phyloP scores from a whole-genome alignment of 2,797 vertebrate genomes.

The Oreonectes daqikongensis region DNA sequence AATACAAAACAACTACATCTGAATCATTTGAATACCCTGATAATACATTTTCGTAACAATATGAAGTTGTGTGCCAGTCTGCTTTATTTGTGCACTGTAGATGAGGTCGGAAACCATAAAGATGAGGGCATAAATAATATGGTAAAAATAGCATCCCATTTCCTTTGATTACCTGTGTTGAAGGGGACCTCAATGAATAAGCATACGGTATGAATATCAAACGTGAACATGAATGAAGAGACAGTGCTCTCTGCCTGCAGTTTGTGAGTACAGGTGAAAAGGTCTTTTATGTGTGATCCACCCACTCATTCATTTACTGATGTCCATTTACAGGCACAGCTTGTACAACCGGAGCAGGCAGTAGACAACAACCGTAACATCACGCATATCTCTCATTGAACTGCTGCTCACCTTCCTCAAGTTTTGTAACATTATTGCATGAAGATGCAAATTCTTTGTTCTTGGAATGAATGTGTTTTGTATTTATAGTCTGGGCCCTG shows the following conservation, averaged over 20 bases:
- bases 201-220: slow-evolving; percentile 22
- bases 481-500: slow-evolving; percentile 10
- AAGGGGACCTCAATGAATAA: slow-evolving; percentile 1
- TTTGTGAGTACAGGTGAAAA: slow-evolving; percentile 32
- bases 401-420: too few species aligned
- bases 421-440: slow-evolving; percentile 10
- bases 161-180: slow-evolving; percentile 24
- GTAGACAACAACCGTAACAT: too few species aligned
- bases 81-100: slow-evolving; percentile 25
- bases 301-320: slow-evolving; percentile 38
- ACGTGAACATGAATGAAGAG: slow-evolving; percentile 26
- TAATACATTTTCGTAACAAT: neutral
- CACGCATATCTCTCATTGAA: too few species aligned
- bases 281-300: slow-evolving; percentile 24
- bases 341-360: slow-evolving; percentile 6
- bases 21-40: neutral
- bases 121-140: slow-evolving; percentile 51
- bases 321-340: slow-evolving; percentile 31
- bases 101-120: neutral
- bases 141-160: slow-evolving; percentile 31
- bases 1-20: neutral
- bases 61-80: slow-evolving; percentile 8
- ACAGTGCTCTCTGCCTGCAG: slow-evolving; percentile 18
- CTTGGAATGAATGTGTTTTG: slow-evolving; percentile 23
- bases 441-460: slow-evolving; percentile 30